Conservation (phyloP, 2,888 invertebrate species). For the Spilosoma lubricipeda region DNA sequence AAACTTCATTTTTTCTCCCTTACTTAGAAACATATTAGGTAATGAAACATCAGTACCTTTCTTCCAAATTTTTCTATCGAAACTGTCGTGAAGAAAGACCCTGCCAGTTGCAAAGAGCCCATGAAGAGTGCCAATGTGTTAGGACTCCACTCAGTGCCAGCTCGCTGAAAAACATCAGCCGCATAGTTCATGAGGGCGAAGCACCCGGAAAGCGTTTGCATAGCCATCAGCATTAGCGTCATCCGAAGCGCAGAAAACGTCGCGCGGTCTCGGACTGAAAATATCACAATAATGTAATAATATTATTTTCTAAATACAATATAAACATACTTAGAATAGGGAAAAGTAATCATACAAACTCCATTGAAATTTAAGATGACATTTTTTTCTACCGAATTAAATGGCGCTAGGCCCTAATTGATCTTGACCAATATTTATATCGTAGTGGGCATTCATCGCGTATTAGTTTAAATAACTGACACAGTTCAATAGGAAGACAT, state of each 20-base stretch:
- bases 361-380: background rate
- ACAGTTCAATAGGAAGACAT: background rate
- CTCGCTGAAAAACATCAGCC: conserved; percentile 71
- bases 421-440: background rate
- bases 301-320: background rate
- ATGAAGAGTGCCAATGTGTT: conserved; percentile 69
- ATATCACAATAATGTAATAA: background rate
- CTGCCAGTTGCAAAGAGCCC: conserved; percentile 69
- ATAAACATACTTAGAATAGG: too few relatives aligned
- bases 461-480: background rate
- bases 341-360: too few relatives aligned
- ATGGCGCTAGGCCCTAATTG: too few relatives aligned
- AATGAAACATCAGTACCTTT: conserved; percentile 57
- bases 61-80: conserved; percentile 74
- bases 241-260: conserved; percentile 71
- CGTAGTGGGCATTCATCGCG: background rate
- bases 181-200: conserved; percentile 80
- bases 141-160: conserved; percentile 84
- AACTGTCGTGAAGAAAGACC: conserved; percentile 71
- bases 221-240: conserved; percentile 68
- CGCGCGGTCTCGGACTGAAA: conserved; percentile 65
- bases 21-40: background rate
- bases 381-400: background rate
- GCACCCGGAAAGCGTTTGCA: conserved; percentile 76
- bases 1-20: background rate